Base-by-base conservation (phyloP, 2,797 vertebrate species). In the Ctenochaetus hawaiiensis region DNA sequence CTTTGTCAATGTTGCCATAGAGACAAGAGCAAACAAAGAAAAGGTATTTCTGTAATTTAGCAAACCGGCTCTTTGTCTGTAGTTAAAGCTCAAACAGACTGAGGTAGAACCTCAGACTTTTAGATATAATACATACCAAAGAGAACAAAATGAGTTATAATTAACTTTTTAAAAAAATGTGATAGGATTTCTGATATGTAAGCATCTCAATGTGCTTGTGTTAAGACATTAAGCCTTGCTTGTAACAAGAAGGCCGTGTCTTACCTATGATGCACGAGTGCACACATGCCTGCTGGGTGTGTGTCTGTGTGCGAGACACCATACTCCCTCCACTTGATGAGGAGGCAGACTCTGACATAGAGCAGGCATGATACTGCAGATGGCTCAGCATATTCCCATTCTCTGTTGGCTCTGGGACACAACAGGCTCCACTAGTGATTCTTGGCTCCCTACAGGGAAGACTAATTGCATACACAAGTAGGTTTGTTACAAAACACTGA, bases 1-100 rank as follows among this genome's bases (percentile, higher is more conserved):
- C 87, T 88, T 91, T 92, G 90, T 91, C 63, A 78, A 17, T 8
- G 85, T 92, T 87, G 76, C 90, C 86, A 84, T 87, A 80, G 92
- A 76, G 83, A 92, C 76, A 6, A 67, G 72, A 52, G 75, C 90
- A 92, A 92, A 93, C 89, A 93, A 92, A 90, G 81, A 57, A 78
- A 87, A 84, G 81, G 84, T 85, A 91, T 87, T 81, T 81, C 75
- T 86, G 72, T 86, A 64, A 85, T 90, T 86, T 52, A 75, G 64
- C 58, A 23, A 45, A 67, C 45, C 52, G 1, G 16, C 26, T 5
- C 17, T 10, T 11, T 68, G 41, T 53, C 47, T 71, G 76, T 48
- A 63, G 20, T 72, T 67, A 37, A 41, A 76, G 52, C 52, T 72
- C 47, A 49, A 51, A 75, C 16, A 8, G 10, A 51, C 6, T 53